Evolutionary conservation across 2,113 vertebrate species (phyloP).

Genomic region (Micronycteris hirsuta): DNA sequence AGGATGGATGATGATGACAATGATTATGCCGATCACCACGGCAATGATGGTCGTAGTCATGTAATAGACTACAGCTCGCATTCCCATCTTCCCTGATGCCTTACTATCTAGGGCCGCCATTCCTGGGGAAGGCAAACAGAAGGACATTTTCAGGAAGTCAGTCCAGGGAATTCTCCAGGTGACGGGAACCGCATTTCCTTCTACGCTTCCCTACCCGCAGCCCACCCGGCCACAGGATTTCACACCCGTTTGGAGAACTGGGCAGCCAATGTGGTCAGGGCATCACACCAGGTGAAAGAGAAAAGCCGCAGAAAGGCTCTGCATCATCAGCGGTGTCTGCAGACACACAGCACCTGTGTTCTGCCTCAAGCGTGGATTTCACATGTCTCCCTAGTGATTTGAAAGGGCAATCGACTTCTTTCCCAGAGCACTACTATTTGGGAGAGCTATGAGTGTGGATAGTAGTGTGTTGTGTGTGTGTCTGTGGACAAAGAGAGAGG

Average conservation of each 20-base stretch:
- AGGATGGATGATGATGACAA: constrained; percentile 96
- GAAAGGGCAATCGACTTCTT: constrained; percentile 1
- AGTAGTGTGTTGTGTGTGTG: not conserved
- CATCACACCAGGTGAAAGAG: not conserved
- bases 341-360: not conserved
- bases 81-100: constrained; percentile 96
- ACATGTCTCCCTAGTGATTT: not conserved
- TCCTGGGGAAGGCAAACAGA: constrained; percentile 85
- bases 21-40: constrained; percentile 95
- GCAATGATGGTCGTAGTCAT: constrained; percentile 96
- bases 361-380: not conserved
- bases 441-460: not conserved
- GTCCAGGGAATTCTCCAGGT: not conserved
- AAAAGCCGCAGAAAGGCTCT: not conserved
- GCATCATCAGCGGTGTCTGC: not conserved
- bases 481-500: not conserved
- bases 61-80: constrained; percentile 95
- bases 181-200: not conserved
- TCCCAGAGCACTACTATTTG: not conserved
- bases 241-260: not conserved
- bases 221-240: not conserved
- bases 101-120: constrained; percentile 96
- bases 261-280: not conserved
- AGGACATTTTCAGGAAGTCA: constrained; percentile 59
- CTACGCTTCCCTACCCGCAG: not conserved